A percentile compares a stretch with the other conserved stretches of the same genome.
phyloP scores from a whole-genome alignment of 2,797 vertebrate genomes.

The Tachyglossus aculeatus region DNA sequence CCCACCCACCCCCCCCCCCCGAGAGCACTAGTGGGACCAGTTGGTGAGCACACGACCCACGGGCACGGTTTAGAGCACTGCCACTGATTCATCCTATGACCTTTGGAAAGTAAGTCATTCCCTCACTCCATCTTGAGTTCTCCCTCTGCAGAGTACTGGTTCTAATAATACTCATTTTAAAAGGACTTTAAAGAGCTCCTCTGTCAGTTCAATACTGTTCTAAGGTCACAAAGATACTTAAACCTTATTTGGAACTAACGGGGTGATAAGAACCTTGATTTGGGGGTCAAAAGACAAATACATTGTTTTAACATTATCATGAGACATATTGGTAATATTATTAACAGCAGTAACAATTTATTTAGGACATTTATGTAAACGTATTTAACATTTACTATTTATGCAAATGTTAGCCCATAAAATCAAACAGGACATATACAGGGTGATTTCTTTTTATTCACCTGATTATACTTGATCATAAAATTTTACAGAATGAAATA shows the following conservation, averaged over 20 bases:
- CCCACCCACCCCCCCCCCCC: too few relatives aligned
- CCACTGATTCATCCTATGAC: background rate
- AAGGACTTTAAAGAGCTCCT: background rate
- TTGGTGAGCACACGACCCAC: background rate
- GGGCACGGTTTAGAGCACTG: background rate
- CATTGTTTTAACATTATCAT: background rate
- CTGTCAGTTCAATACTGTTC: background rate
- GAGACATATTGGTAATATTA: constrained; percentile 14
- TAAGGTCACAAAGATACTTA: background rate
- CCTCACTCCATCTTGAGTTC: background rate
- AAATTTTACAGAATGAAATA: constrained; percentile 39
- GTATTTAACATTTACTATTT: constrained; percentile 12
- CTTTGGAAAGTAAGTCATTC: background rate
- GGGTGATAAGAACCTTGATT: background rate
- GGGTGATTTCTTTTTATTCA: constrained; percentile 2
- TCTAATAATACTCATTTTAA: background rate
- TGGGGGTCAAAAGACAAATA: background rate
- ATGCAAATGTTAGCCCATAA: constrained; percentile 24
- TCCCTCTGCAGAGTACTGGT: background rate
- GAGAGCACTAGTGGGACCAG: background rate
- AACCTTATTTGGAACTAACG: background rate
- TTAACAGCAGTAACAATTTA: constrained; percentile 26
- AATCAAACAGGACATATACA: background rate
- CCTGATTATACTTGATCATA: constrained; percentile 22
- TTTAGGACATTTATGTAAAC: constrained; percentile 28